Percentiles rank a stretch among this genome's conserved stretches.
Conservation (phyloP, 2,797 vertebrate species). For the Anniella stebbinsi region DNA sequence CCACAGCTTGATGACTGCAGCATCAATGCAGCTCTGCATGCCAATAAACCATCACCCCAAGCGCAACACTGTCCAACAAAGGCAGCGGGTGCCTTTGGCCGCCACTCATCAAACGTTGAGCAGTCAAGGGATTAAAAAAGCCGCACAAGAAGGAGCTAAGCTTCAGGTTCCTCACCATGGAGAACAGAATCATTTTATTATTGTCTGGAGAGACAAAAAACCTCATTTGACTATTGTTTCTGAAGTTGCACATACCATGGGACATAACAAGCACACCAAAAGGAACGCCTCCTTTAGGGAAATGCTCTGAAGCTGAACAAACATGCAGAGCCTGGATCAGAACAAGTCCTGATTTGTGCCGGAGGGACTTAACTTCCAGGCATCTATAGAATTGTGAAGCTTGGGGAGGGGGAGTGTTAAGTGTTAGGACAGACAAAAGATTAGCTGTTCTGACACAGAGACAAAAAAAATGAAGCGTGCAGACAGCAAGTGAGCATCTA, state of each 20-base stretch:
- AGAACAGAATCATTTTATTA: not conserved
- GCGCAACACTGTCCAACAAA: too few species aligned
- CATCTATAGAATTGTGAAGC: not conserved
- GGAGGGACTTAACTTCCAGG: not conserved
- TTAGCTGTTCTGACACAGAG: not conserved
- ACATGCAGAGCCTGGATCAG: not conserved
- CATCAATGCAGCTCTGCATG: not conserved
- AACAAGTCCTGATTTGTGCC: not conserved
- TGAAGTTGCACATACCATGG: not conserved
- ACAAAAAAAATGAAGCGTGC: too few species aligned
- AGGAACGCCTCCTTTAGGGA: not conserved
- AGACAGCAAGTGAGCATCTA: not conserved
- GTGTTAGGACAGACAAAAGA: not conserved
- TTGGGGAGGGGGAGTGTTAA: not conserved
- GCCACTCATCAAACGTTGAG: not conserved
- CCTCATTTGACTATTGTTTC: not conserved
- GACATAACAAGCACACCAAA: not conserved
- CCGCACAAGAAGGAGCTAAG: not conserved
- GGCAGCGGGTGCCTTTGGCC: not conserved
- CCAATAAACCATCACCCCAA: too few species aligned
- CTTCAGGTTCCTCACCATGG: not conserved
- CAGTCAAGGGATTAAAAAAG: not conserved
- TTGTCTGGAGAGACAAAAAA: not conserved
- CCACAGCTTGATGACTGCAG: not conserved
- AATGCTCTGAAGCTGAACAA: not conserved